phyloP scores from a whole-genome alignment of 2,113 vertebrate genomes.

The Nerophis ophidion region DNA sequence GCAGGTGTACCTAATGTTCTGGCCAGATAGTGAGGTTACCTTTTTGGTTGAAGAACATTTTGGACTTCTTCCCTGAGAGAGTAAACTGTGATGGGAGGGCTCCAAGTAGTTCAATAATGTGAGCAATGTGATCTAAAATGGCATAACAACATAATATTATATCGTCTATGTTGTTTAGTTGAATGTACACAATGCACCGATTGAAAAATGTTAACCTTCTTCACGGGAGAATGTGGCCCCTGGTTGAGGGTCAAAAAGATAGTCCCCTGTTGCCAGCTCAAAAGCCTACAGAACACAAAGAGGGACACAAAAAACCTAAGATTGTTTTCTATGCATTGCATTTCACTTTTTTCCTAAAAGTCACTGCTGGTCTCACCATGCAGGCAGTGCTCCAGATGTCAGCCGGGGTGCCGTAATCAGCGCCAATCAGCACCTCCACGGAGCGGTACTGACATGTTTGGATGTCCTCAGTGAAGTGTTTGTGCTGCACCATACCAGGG shows the following conservation, averaged over 20 bases:
- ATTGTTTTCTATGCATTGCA: not conserved
- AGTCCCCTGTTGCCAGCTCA: conserved; percentile 67
- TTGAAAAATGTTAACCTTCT: conserved; percentile 52
- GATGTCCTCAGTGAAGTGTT: conserved; percentile 94
- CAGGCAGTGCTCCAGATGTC: conserved; percentile 95
- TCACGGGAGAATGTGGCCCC: conserved; percentile 57
- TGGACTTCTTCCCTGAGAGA: conserved; percentile 86
- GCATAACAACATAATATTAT: conserved; percentile 75
- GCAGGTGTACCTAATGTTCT: not conserved
- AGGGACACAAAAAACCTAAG: not conserved
- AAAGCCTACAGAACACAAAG: conserved; percentile 51
- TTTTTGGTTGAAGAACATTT: conserved; percentile 86
- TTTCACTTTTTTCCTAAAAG: not conserved
- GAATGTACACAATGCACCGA: not conserved
- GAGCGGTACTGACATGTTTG: conserved; percentile 93
- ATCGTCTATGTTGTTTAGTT: conserved; percentile 37
- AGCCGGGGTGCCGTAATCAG: conserved; percentile 84
- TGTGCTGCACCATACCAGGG: conserved; percentile 69
- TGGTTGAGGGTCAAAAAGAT: conserved; percentile 63
- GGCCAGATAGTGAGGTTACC: conserved; percentile 30
- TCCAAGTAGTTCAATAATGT: conserved; percentile 95
- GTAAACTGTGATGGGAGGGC: conserved; percentile 85
- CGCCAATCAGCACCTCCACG: conserved; percentile 90
- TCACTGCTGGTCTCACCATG: conserved; percentile 76
- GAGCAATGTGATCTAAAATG: conserved; percentile 88